These are phyloP conservation scores for Brachirus orientalis DNA, from an alignment of 2,113 vertebrate species.

Conservation along the genomic window DNA sequence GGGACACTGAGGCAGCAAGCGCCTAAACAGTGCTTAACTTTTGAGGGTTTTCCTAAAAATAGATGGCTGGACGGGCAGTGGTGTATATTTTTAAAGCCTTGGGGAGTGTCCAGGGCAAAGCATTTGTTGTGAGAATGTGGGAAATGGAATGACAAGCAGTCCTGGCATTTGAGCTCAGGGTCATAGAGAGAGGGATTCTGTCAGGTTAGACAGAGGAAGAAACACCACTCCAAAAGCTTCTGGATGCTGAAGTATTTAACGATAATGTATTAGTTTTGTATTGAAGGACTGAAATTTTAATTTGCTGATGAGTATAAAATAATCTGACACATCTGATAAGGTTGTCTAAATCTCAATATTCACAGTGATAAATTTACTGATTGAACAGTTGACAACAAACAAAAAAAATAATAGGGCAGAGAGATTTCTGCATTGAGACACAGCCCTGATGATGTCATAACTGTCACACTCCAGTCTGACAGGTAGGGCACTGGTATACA, in stretches of 20 bases:
- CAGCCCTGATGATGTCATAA: too few relatives aligned
- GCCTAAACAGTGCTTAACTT: slow-evolving; percentile 18
- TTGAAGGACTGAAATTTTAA: too few relatives aligned
- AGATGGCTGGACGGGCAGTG: slow-evolving; percentile 6
- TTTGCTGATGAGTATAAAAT: background rate
- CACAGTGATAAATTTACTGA: too few relatives aligned
- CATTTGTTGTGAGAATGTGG: slow-evolving; percentile 72
- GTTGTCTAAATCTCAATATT: too few relatives aligned
- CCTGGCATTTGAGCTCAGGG: slow-evolving; percentile 67
- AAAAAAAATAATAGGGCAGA: too few relatives aligned
- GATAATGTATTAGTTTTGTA: too few relatives aligned
- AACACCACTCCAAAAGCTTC: too few relatives aligned
- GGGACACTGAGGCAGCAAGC: background rate
- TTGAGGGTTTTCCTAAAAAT: slow-evolving; percentile 58
- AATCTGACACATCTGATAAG: background rate
- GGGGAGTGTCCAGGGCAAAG: slow-evolving; percentile 59
- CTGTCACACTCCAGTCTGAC: too few relatives aligned
- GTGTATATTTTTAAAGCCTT: slow-evolving; percentile 47
- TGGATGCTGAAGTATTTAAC: too few relatives aligned
- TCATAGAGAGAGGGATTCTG: slow-evolving; percentile 42
- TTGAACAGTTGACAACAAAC: too few relatives aligned
- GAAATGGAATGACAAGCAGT: slow-evolving; percentile 71
- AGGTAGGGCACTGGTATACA: background rate
- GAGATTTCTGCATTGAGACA: too few relatives aligned
- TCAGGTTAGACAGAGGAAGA: slow-evolving; percentile 23